Percentiles rank a stretch among this genome's conserved stretches.
These are phyloP conservation scores for Perca flavescens DNA, from an alignment of 2,113 vertebrate genomes.

Conservation along the genomic window DNA sequence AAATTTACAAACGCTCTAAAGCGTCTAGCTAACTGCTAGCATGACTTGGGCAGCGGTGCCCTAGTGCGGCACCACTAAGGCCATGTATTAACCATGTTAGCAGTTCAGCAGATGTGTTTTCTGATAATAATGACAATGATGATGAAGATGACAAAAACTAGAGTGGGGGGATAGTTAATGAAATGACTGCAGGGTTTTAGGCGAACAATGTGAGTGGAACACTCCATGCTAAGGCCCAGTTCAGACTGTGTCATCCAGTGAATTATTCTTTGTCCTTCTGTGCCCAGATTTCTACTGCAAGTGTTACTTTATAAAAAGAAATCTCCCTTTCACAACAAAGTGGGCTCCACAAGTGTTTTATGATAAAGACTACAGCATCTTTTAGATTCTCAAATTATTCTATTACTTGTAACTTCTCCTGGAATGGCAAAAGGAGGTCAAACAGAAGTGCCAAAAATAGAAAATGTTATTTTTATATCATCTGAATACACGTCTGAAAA, in stretches of 20 bases:
- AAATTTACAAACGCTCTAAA: constrained; percentile 21
- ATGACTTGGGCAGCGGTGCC: constrained; percentile 48
- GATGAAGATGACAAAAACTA: constrained; percentile 52
- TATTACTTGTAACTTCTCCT: not conserved
- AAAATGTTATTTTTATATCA: not conserved
- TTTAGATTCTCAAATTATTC: not conserved
- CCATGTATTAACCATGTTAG: constrained; percentile 76
- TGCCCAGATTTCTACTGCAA: not conserved
- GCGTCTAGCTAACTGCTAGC: constrained; percentile 32
- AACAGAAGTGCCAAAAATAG: not conserved
- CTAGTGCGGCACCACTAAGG: constrained; percentile 64
- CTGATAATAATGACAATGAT: constrained; percentile 53
- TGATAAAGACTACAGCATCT: not conserved
- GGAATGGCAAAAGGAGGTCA: not conserved
- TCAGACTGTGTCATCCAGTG: constrained; percentile 66
- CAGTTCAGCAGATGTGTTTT: constrained; percentile 72
- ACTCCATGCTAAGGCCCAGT: constrained; percentile 79
- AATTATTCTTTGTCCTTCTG: not conserved
- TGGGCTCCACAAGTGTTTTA: not conserved
- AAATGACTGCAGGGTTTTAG: constrained; percentile 70
- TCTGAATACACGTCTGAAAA: constrained; percentile 68
- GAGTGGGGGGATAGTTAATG: constrained; percentile 53
- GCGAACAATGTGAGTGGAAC: constrained; percentile 51
- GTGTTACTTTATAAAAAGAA: not conserved
- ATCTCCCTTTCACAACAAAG: not conserved